phyloP scores from a whole-genome alignment of 2,888 invertebrate species.

The Agrypnus murinus region DNA sequence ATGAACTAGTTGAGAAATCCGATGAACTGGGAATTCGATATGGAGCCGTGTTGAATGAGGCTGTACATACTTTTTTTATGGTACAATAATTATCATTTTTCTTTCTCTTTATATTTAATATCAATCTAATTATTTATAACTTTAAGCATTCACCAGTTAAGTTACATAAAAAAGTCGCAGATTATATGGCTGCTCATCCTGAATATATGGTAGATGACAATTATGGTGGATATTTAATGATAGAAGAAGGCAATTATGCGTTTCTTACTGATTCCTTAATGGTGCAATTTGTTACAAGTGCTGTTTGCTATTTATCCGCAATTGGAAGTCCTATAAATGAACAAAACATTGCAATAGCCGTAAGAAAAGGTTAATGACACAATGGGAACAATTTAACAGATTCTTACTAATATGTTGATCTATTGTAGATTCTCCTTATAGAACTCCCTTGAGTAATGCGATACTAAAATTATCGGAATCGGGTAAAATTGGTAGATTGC shows the following conservation, averaged over 20 bases:
- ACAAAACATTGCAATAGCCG: slow-evolving; percentile 71
- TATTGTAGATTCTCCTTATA: slow-evolving; percentile 75
- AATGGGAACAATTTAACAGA: background rate
- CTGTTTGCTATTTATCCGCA: slow-evolving; percentile 83
- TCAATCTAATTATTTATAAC: background rate
- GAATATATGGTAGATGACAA: slow-evolving; percentile 66
- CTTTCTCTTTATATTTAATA: too few relatives aligned
- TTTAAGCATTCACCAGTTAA: slow-evolving; percentile 51
- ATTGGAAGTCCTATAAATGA: slow-evolving; percentile 83
- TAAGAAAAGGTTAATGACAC: slow-evolving; percentile 61
- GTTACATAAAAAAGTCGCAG: slow-evolving; percentile 60
- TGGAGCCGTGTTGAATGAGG: slow-evolving; percentile 88
- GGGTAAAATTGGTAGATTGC: slow-evolving; percentile 80
- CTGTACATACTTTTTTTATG: slow-evolving; percentile 92
- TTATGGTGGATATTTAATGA: slow-evolving; percentile 61
- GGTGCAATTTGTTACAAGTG: slow-evolving; percentile 87
- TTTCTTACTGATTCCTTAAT: slow-evolving; percentile 74
- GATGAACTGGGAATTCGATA: slow-evolving; percentile 88
- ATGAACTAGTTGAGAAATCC: slow-evolving; percentile 86
- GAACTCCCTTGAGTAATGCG: slow-evolving; percentile 81
- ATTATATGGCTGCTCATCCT: slow-evolving; percentile 62
- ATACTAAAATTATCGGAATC: slow-evolving; percentile 84
- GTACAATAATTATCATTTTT: slow-evolving; percentile 70
- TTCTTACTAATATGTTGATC: background rate
- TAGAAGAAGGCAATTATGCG: slow-evolving; percentile 61